A percentile compares a stretch with the other conserved stretches of the same genome.
Evolutionary conservation across 2,797 vertebrate genomes (phyloP).

Genomic region (Lemur catta): DNA sequence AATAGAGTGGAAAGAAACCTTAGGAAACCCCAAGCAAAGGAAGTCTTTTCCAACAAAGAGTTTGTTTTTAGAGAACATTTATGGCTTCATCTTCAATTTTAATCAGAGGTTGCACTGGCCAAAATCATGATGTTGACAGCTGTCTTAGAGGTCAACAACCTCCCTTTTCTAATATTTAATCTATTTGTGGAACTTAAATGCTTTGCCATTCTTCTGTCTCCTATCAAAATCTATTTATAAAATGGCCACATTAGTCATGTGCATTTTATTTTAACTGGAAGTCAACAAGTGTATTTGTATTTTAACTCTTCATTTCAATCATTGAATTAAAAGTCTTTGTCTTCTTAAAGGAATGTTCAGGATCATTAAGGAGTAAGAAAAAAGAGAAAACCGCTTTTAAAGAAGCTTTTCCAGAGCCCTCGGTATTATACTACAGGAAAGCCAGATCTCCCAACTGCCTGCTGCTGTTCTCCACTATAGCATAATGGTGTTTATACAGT

Average conservation of each 20-base stretch:
- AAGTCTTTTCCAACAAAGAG: neutral
- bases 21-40: neutral
- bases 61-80: conserved; percentile 8
- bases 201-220: neutral
- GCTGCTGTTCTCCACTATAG: neutral
- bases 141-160: neutral
- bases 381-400: neutral
- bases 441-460: neutral
- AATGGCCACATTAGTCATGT: neutral
- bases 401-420: neutral
- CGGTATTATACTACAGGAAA: neutral
- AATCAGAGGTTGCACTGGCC: neutral
- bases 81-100: conserved; percentile 25
- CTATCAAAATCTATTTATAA: neutral
- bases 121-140: conserved; percentile 29
- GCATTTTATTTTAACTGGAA: neutral
- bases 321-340: neutral
- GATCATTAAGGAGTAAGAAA: neutral
- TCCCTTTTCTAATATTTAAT: conserved; percentile 41
- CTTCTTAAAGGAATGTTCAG: neutral
- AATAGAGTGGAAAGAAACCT: neutral
- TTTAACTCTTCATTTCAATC: neutral
- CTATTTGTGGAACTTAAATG: neutral
- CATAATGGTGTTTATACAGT: neutral
- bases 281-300: neutral